phyloP scores from a whole-genome alignment of 2,797 vertebrate species.

The Aplochiton taeniatus region DNA sequence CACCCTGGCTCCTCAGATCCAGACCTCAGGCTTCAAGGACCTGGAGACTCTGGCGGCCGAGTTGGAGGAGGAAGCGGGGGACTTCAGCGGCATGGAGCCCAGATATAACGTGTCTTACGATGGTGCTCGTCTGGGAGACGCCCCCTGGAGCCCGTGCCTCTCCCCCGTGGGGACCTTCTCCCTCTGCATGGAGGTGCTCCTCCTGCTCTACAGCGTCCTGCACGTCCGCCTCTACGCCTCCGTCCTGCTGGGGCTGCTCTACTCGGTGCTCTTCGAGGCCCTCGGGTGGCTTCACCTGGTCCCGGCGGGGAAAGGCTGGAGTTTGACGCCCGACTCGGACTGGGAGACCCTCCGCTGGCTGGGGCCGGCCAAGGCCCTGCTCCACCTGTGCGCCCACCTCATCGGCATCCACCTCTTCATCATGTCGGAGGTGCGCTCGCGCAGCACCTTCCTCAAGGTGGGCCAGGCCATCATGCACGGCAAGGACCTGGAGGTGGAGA shows the following conservation, averaged over 20 bases:
- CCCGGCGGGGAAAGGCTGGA: constrained; percentile 39
- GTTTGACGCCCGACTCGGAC: constrained; percentile 58
- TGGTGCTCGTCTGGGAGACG: constrained; percentile 30
- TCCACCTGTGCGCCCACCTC: constrained; percentile 91
- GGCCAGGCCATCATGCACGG: constrained; percentile 99
- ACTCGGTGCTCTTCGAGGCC: constrained; percentile 91
- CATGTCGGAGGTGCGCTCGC: constrained; percentile 96
- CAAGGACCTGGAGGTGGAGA: constrained; percentile 98
- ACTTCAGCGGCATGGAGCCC: constrained; percentile 61
- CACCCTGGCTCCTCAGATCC: constrained; percentile 88
- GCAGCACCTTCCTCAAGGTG: constrained; percentile 98
- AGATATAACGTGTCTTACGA: constrained; percentile 65
- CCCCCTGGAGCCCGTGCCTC: constrained; percentile 74
- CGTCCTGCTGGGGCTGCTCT: constrained; percentile 86
- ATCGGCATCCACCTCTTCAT: constrained; percentile 94
- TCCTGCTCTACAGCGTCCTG: constrained; percentile 94
- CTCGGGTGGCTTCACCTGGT: constrained; percentile 84
- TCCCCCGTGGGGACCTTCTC: constrained; percentile 96
- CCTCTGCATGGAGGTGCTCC: constrained; percentile 91
- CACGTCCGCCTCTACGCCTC: constrained; percentile 93
- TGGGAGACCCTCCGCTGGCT: constrained; percentile 81
- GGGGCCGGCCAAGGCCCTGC: constrained; percentile 81
- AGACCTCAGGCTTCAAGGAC: constrained; percentile 75
- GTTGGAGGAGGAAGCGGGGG: constrained; percentile 60
- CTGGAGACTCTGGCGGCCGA: constrained; percentile 26